A percentile compares a stretch with the other conserved stretches of the same genome.
These are phyloP conservation scores for Elgaria multicarinata DNA, from an alignment of 2,113 vertebrate genomes.

Conservation along the genomic window DNA sequence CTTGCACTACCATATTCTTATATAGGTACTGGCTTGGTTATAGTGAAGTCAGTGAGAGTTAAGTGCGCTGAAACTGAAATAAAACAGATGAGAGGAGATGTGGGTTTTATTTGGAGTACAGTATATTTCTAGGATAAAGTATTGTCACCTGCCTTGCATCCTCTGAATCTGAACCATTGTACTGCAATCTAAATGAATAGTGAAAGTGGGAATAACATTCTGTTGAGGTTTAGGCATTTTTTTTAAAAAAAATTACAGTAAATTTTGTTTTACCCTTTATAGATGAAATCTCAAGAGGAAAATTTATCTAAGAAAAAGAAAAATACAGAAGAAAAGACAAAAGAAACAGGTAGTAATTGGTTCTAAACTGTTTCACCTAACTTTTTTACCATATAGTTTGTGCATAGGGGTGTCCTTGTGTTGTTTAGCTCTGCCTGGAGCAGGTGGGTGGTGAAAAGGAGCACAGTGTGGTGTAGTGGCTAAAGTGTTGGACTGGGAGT, in stretches of 20 bases:
- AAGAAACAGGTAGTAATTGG: slow-evolving; percentile 28
- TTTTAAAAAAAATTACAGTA: neutral
- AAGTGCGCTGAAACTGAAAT: neutral
- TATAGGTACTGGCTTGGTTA: neutral
- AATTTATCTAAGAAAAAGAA: slow-evolving; percentile 12
- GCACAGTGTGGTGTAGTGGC: too few species aligned
- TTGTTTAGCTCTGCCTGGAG: too few species aligned
- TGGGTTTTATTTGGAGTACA: neutral
- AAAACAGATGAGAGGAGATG: neutral
- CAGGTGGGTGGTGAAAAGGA: too few species aligned
- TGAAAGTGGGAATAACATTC: neutral
- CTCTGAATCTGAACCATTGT: neutral
- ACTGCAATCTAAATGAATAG: neutral
- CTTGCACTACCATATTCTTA: too few species aligned
- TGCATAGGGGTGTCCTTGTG: too few species aligned
- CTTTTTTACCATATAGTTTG: too few species aligned
- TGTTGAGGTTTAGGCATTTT: neutral
- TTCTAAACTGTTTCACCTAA: neutral
- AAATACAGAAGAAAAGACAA: slow-evolving; percentile 23
- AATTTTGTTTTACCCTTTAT: neutral
- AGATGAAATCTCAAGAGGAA: slow-evolving; percentile 42
- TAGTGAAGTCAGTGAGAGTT: neutral
- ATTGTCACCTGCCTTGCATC: neutral
- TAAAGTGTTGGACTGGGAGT: too few species aligned
- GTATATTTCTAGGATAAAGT: neutral